Conservation (phyloP, 2,797 vertebrate genomes). For the Myotis vivesi region DNA sequence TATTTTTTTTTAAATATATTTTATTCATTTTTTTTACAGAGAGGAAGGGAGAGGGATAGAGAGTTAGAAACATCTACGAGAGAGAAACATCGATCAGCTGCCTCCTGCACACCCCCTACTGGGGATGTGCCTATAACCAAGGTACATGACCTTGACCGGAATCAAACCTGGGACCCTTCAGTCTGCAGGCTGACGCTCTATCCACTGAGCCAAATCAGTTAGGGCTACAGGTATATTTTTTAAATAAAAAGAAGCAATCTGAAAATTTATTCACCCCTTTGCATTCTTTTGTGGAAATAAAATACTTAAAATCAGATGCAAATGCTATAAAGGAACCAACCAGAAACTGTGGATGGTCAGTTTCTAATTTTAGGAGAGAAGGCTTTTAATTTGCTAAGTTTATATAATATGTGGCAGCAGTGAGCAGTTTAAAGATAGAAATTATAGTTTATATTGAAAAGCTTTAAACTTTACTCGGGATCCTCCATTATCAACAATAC, state of each 20-base stretch:
- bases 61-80: too few relatives aligned
- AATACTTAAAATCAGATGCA: background rate
- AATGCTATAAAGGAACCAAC: background rate
- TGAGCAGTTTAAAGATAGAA: background rate
- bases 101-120: too few relatives aligned
- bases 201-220: too few relatives aligned
- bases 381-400: background rate
- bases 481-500: background rate
- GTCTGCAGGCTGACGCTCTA: too few relatives aligned
- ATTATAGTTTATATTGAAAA: background rate
- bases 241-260: constrained; percentile 18
- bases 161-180: too few relatives aligned
- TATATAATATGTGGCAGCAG: background rate
- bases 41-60: too few relatives aligned
- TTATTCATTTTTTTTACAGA: too few relatives aligned
- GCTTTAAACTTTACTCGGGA: background rate
- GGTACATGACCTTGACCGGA: too few relatives aligned
- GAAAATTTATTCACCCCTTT: constrained; percentile 14
- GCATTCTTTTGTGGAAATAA: constrained; percentile 24
- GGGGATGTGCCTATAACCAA: too few relatives aligned
- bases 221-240: background rate
- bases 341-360: background rate
- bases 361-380: constrained; percentile 41
- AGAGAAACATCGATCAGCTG: too few relatives aligned
- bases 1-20: too few relatives aligned